Evolutionary conservation across 1,140 invertebrate species (phyloP).

Genomic region (Hyposmocoma kahamanoa): DNA sequence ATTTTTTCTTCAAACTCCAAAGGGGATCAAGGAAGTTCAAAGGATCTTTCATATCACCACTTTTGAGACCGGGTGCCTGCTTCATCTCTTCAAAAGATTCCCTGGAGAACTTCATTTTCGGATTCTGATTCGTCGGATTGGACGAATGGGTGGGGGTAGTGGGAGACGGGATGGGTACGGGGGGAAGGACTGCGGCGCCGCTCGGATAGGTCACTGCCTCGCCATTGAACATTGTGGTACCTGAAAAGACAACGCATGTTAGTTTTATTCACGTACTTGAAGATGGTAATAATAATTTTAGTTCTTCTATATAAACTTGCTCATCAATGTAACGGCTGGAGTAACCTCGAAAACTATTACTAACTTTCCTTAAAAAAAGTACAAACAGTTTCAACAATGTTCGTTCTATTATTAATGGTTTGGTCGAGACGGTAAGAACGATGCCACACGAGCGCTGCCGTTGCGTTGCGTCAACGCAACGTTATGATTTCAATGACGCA

Average conservation of each 20-base stretch:
- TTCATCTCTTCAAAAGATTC: conserved; percentile 72
- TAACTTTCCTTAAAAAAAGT: too few relatives aligned
- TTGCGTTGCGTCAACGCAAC: too few relatives aligned
- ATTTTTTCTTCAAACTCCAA: conserved; percentile 75
- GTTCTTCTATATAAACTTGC: too few relatives aligned
- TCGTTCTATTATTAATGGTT: too few relatives aligned
- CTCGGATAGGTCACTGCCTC: conserved; percentile 57
- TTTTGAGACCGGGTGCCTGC: conserved; percentile 61
- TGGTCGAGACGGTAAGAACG: too few relatives aligned
- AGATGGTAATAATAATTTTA: too few relatives aligned
- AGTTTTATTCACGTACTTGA: too few relatives aligned
- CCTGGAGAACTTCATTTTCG: conserved; percentile 54
- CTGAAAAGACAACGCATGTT: conserved; percentile 29
- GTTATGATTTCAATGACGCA: too few relatives aligned
- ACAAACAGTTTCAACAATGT: too few relatives aligned
- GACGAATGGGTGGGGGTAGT: conserved; percentile 10
- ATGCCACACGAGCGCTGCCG: too few relatives aligned
- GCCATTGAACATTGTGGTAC: conserved; percentile 61
- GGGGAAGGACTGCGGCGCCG: conserved; percentile 46
- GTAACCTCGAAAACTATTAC: too few relatives aligned
- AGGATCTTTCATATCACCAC: conserved; percentile 73
- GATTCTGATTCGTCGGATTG: conserved; percentile 14
- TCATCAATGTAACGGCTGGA: too few relatives aligned
- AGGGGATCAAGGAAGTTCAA: conserved; percentile 75
- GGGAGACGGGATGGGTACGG: conserved; percentile 25